These are phyloP conservation scores for Drosophila mimetica DNA, from an alignment of 2,888 invertebrate genomes.

Conservation along the genomic window DNA sequence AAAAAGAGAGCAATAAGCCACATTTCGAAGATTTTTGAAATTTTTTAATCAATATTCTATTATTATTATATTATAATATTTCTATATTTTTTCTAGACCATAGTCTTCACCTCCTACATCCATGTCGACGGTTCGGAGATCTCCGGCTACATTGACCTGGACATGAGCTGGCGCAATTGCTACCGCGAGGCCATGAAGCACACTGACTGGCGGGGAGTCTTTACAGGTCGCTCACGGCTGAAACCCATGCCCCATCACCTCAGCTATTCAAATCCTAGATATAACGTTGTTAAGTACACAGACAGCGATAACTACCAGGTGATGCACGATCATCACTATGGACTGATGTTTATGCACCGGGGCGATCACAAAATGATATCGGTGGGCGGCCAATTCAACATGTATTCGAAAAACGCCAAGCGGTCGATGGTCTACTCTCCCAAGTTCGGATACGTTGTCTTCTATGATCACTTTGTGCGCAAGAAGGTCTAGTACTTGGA, in stretches of 20 bases:
- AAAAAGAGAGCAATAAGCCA: too few relatives aligned
- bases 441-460: constrained; percentile 89
- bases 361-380: constrained; percentile 91
- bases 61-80: too few relatives aligned
- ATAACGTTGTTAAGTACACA: constrained; percentile 89
- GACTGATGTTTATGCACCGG: constrained; percentile 91
- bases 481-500: constrained; percentile 84
- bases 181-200: constrained; percentile 50
- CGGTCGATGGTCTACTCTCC: constrained; percentile 87
- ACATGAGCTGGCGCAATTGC: constrained; percentile 74
- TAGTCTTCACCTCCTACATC: constrained; percentile 90
- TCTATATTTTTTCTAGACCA: constrained; percentile 85
- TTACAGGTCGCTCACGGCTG: constrained; percentile 87
- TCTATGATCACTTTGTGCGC: constrained; percentile 92
- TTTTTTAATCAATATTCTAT: too few relatives aligned
- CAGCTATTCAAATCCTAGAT: constrained; percentile 90
- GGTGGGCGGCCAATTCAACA: constrained; percentile 87
- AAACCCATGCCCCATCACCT: constrained; percentile 89
- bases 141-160: constrained; percentile 93
- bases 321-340: constrained; percentile 89
- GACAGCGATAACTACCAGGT: constrained; percentile 92
- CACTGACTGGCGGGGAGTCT: constrained; percentile 91
- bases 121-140: constrained; percentile 89
- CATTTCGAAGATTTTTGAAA: too few relatives aligned
- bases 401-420: constrained; percentile 89